Evolutionary conservation across 1,140 invertebrate genomes (phyloP), one percentile per base, ranked within the genome.

Genomic region (Solenopsis fugax): DNA sequence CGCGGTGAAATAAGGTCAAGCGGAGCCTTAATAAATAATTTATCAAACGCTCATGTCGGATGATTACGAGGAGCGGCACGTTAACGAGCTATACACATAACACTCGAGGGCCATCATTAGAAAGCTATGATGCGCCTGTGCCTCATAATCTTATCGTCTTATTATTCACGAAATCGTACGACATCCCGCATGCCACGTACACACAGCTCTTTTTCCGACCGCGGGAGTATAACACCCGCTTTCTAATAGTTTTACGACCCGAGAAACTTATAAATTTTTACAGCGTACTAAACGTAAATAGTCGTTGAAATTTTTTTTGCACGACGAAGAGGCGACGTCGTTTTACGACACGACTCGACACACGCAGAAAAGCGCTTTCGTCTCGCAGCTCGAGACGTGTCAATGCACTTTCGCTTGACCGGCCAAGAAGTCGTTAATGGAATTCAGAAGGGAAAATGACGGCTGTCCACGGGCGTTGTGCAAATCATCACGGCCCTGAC

Each of bases 361-460:
- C 71, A 50, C 41, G 81, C 81, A 62, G 71, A 85, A 76, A 62
- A 85, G 71, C 81, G 71, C 71, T 50, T 50, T 64, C 71, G 81
- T 84, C 58, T 60, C 54, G 58, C 50, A 24, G 71, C 41, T 56
- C 67, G 81, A 48, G 29, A 62, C 16, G 29, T 76, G 54, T 85
- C 69, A 75, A 85, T 48, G 72, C 34, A 85, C 81, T 85, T 85
- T 85, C 71, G 81, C 56, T 77, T 77, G 45, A 24, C 52, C 60
- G 50, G 52, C 69, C 29, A 77, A 52, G 41, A 34, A 76, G 58
- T 60, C 71, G 81, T 62, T 41, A 52, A 85, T 76, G 56, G 81
- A 85, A 75, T 85, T 76, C 69, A 76, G 81, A 50, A 65, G 81
- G 73, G 71, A 85, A 85, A 85, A 85, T 85, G 72, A 73, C 81